phyloP scores from a whole-genome alignment of 2,888 invertebrate genomes.

The Nasonia oneida region DNA sequence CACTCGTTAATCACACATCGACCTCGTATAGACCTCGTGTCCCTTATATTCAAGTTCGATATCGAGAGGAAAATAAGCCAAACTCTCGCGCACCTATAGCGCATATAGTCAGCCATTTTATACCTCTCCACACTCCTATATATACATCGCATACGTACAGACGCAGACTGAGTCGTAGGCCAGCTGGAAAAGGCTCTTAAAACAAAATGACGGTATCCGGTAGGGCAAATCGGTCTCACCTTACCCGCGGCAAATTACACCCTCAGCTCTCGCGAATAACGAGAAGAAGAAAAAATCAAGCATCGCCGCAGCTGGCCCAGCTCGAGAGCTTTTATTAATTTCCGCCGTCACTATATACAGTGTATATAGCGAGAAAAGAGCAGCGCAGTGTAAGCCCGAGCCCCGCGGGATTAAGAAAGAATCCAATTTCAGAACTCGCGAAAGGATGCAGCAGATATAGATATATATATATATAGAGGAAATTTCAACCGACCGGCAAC shows the following conservation, averaged over 20 bases:
- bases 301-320: constrained; percentile 1
- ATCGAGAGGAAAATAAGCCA: no score
- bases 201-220: constrained; percentile 9
- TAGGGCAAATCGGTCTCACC: not conserved
- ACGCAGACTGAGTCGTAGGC: no score
- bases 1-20: no score
- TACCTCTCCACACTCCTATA: no score
- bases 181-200: not conserved
- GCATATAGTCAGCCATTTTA: no score
- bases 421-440: constrained; percentile 56
- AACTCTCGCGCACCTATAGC: no score
- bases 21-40: no score
- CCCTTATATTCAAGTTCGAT: no score
- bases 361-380: not conserved
- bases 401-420: constrained; percentile 49
- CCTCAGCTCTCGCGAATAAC: not conserved
- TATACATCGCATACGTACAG: no score
- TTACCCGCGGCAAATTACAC: not conserved
- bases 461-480: not conserved
- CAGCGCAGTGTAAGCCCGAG: constrained; percentile 21
- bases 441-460: not conserved
- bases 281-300: not conserved
- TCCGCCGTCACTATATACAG: not conserved
- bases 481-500: not conserved
- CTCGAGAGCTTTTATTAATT: not conserved